phyloP scores from a whole-genome alignment of 2,888 invertebrate genomes.

The Lamellibrachia satsuma region DNA sequence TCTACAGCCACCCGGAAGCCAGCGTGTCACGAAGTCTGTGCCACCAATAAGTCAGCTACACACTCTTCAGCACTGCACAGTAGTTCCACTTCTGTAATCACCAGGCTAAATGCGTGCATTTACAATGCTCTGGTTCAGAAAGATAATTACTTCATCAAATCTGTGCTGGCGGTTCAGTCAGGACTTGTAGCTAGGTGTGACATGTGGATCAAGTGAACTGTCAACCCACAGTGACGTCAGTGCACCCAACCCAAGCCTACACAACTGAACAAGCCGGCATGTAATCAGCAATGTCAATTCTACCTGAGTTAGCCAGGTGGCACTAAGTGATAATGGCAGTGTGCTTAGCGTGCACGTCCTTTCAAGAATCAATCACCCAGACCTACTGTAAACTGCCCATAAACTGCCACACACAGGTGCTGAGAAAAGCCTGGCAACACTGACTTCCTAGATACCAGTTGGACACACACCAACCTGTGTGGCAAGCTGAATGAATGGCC shows the following conservation, averaged over 20 bases:
- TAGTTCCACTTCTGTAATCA: background rate
- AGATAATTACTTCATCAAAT: background rate
- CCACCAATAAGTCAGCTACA: background rate
- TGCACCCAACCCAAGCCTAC: background rate
- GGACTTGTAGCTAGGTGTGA: background rate
- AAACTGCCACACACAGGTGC: background rate
- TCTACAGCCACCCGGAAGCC: background rate
- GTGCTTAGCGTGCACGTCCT: background rate
- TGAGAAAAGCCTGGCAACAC: background rate
- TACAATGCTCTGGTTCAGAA: slow-evolving; percentile 1
- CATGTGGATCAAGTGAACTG: background rate
- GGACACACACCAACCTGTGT: background rate
- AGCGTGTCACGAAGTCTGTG: background rate
- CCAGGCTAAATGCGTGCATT: background rate
- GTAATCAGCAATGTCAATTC: background rate
- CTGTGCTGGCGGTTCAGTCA: background rate
- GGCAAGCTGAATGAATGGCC: background rate
- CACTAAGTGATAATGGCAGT: background rate
- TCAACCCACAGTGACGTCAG: background rate
- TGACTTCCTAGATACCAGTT: background rate
- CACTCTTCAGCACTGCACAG: background rate
- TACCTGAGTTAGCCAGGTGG: background rate
- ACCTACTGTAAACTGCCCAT: background rate
- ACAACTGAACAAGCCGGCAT: background rate
- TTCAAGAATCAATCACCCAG: background rate